Percentiles rank a stretch among this genome's conserved stretches.
Conservation (phyloP, 2,888 invertebrate species). For the Phengaris arion region DNA sequence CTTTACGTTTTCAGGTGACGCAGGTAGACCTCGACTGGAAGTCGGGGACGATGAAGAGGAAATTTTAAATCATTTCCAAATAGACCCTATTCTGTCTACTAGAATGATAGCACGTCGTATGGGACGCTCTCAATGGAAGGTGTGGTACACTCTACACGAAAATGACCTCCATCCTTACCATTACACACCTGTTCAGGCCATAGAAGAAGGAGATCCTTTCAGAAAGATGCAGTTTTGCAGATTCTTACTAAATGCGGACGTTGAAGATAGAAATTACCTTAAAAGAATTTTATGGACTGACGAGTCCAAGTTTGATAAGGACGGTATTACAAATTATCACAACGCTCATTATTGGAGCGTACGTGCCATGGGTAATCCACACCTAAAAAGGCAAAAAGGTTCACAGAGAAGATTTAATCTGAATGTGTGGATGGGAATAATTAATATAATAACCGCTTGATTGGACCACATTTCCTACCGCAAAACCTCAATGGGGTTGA, state of each 20-base stretch:
- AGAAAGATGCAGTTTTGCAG: slow-evolving; percentile 42
- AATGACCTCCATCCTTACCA: no score
- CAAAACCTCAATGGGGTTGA: no score
- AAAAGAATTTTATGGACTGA: slow-evolving; percentile 42
- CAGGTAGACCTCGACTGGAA: no score
- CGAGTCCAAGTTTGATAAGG: slow-evolving; percentile 44
- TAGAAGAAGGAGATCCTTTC: slow-evolving; percentile 40
- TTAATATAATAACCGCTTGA: no score
- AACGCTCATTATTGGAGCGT: slow-evolving; percentile 42
- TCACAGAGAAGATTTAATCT: slow-evolving; percentile 42
- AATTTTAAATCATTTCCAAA: background rate
- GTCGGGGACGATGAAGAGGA: no score
- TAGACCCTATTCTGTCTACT: slow-evolving; percentile 34
- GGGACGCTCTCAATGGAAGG: slow-evolving; percentile 40
- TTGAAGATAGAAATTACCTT: slow-evolving; percentile 34
- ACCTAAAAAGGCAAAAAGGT: slow-evolving; percentile 37
- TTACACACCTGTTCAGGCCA: slow-evolving; percentile 41
- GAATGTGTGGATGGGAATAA: slow-evolving; percentile 45
- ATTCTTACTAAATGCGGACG: slow-evolving; percentile 38
- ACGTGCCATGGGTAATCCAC: slow-evolving; percentile 22
- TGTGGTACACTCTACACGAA: no score
- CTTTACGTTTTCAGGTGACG: no score
- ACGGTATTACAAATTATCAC: slow-evolving; percentile 42
- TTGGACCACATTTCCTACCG: no score
- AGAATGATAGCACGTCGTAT: slow-evolving; percentile 31